Conservation (phyloP, 2,797 vertebrate genomes). For the Carcharodon carcharias region DNA sequence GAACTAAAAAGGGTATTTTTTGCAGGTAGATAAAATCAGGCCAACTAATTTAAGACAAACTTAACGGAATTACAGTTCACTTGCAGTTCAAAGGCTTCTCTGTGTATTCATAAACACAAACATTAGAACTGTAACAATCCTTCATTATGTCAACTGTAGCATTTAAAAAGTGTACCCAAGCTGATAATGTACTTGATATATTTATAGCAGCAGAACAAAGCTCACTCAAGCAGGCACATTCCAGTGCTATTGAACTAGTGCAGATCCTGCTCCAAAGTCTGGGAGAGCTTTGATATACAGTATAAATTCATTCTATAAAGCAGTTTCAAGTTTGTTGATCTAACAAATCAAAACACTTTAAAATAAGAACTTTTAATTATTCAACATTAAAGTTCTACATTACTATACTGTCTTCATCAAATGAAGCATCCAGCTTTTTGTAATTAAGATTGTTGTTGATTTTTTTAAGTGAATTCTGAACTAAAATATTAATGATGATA, state of each 20-base stretch:
- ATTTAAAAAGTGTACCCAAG: constrained; percentile 23
- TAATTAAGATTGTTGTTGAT: neutral
- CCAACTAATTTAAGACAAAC: neutral
- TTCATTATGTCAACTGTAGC: neutral
- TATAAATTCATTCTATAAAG: neutral
- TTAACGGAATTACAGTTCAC: neutral
- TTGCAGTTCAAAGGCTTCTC: neutral
- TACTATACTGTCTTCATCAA: neutral
- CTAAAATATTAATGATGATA: neutral
- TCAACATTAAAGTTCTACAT: neutral
- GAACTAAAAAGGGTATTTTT: neutral
- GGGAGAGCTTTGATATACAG: neutral
- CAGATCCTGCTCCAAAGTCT: neutral
- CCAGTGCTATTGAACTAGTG: neutral
- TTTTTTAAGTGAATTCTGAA: neutral
- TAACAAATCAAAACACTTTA: neutral
- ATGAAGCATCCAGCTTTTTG: neutral
- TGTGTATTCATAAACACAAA: constrained; percentile 4
- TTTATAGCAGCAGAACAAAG: constrained; percentile 13
- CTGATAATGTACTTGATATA: constrained; percentile 9
- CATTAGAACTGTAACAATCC: neutral
- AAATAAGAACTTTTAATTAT: neutral
- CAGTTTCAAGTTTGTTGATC: neutral
- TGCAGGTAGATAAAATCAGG: neutral
- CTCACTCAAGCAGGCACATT: neutral